Conservation (phyloP, 2,797 vertebrate species). For the Sebastes vulpes region DNA sequence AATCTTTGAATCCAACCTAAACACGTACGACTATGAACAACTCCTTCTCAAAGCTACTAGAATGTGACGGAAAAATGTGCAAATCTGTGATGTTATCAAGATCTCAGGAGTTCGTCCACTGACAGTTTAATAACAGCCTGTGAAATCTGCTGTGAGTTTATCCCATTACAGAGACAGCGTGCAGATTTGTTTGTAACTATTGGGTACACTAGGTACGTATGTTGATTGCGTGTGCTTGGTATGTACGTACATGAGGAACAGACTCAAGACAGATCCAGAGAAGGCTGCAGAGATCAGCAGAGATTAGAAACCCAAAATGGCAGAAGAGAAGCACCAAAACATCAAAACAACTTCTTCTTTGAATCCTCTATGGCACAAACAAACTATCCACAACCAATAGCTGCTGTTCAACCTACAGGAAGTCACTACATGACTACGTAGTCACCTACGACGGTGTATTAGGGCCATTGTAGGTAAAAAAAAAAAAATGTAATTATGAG, state of each 20-base stretch:
- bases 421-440: not conserved
- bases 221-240: not conserved
- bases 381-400: not conserved
- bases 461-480: no score
- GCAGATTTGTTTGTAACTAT: not conserved
- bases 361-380: not conserved
- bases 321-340: not conserved
- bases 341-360: not conserved
- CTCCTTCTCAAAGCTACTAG: conserved; percentile 4
- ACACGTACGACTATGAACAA: not conserved
- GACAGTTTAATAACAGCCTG: conserved; percentile 32
- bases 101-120: conserved; percentile 26
- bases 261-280: not conserved
- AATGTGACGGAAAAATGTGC: conserved; percentile 7
- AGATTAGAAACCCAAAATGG: not conserved
- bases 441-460: not conserved
- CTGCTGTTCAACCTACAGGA: not conserved
- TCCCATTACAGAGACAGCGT: not conserved
- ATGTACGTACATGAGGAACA: not conserved
- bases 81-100: conserved; percentile 25
- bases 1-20: conserved; percentile 45
- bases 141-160: conserved; percentile 13
- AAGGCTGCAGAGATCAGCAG: not conserved
- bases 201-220: not conserved
- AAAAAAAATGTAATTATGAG: no score